Evolutionary conservation across 2,113 vertebrate species (phyloP), one percentile per base, ranked within the genome.

Genomic region (Odobenus rosmarus): DNA sequence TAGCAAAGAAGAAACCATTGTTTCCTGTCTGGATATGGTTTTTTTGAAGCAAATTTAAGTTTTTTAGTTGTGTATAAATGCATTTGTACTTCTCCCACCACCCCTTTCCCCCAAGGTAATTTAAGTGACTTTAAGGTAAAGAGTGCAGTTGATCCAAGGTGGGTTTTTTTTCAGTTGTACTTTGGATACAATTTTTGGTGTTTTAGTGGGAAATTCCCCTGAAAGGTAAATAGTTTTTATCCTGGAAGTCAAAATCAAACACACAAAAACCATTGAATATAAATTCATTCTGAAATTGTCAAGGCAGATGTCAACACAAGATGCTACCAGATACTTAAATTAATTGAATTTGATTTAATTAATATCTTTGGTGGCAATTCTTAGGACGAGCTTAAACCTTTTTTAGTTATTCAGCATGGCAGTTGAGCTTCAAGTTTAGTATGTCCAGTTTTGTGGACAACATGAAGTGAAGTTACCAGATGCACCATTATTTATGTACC

Each of bases 91-190:
- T 57, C 55, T 79, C 80, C 33, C 18, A 18, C 12, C 14, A 18
- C 9, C 4, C 7, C 2, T 11, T 8, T 3, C 3, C 26, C 14
- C 6, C n/a, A 76, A 88, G 36, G 36, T 95, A 76, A 90, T 86
- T 89, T 90, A 31, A 76, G 59, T 95, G 28, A 74, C 12, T 93
- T 94, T 88, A 90, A 96, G n/a, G 10, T 86, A 86, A 84, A 84
- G 11, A 67, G 15, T 76, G 16, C 26, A n/a, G 0, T 87, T 72
- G 36, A 72, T 23, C 28, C 10, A 51, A 18, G 21, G 14, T 67
- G 39, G 39, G 7, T 42, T 64, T 77, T 82, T 80, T 74, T 74
- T 51, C 61, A 16, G 36, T 76, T 93, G 23, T 96, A 53, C 79
- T 93, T 88, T 95, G 36, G 5, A 72, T 90, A 36, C 0, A 85